Percentiles rank a stretch among this genome's conserved stretches.
phyloP scores from a whole-genome alignment of 2,888 invertebrate species.

The Stenolophus ochropezus region DNA sequence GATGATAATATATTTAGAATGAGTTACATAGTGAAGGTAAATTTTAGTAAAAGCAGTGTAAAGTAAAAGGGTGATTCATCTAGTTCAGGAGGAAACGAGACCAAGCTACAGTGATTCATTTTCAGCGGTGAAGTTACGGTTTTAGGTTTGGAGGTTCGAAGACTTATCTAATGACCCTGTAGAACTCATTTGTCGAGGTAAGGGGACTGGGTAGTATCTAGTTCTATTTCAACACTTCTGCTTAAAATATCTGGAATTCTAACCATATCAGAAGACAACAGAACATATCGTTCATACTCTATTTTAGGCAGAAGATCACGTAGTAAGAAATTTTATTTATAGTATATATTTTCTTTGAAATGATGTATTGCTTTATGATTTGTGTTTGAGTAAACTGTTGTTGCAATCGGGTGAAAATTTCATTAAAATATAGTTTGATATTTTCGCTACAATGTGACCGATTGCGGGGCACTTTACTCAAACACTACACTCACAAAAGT shows the following conservation, averaged over 20 bases:
- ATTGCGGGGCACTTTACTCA: conserved; percentile 33
- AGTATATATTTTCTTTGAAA: conserved; percentile 52
- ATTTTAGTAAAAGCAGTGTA: conserved; percentile 5
- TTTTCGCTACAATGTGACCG: conserved; percentile 40
- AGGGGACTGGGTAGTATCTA: conserved; percentile 47
- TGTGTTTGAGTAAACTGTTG: conserved; percentile 46
- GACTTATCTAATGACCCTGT: conserved; percentile 60
- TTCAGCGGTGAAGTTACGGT: conserved; percentile 44
- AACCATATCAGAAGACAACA: conserved; percentile 33
- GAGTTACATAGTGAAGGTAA: neutral
- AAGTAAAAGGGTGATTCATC: conserved; percentile 48
- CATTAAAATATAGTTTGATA: conserved; percentile 54
- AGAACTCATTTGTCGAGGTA: conserved; percentile 59
- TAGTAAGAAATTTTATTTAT: conserved; percentile 57
- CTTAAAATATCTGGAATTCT: conserved; percentile 46
- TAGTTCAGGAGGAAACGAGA: conserved; percentile 12
- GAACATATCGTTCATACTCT: conserved; percentile 35
- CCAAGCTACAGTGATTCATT: conserved; percentile 39
- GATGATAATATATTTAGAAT: conserved; percentile 2
- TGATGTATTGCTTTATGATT: conserved; percentile 59
- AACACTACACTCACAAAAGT: conserved; percentile 50
- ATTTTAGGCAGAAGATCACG: conserved; percentile 56
- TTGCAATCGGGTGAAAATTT: conserved; percentile 33
- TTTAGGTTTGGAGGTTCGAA: conserved; percentile 46
- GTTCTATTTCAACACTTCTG: conserved; percentile 53